A percentile compares a stretch with the other conserved stretches of the same genome.
Conservation (phyloP, 2,888 invertebrate species). For the Polyommatus icarus region DNA sequence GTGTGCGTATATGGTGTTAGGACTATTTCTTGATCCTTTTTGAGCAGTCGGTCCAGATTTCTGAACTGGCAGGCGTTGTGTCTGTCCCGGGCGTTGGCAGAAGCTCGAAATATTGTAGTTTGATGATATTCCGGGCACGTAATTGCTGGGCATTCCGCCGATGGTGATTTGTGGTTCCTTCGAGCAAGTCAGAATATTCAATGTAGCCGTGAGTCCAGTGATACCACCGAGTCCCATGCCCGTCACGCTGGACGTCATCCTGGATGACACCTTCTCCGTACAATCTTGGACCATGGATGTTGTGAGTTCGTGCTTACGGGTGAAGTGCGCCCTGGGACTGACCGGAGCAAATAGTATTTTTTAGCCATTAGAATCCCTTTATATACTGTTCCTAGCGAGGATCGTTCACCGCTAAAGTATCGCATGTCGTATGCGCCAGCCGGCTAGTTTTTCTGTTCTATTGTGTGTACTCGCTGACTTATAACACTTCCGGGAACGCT, state of each 20-base stretch:
- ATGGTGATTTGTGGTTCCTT: conserved; percentile 75
- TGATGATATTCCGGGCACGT: conserved; percentile 74
- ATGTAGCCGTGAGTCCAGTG: conserved; percentile 69
- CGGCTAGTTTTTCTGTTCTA: conserved; percentile 53
- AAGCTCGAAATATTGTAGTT: conserved; percentile 77
- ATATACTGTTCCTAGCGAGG: conserved; percentile 56
- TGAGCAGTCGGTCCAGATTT: conserved; percentile 75
- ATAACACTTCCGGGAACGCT: conserved; percentile 42
- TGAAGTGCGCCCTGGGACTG: conserved; percentile 64
- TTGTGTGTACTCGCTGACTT: conserved; percentile 67
- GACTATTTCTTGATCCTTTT: conserved; percentile 70
- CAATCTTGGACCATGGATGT: conserved; percentile 67
- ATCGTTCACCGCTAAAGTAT: conserved; percentile 67
- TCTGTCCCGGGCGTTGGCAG: conserved; percentile 75
- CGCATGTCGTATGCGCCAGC: conserved; percentile 65
- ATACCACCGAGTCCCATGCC: conserved; percentile 76
- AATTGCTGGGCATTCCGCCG: conserved; percentile 78
- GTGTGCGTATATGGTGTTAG: conserved; percentile 73
- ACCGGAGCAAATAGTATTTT: conserved; percentile 73
- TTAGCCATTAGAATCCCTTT: conserved; percentile 49
- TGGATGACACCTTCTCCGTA: conserved; percentile 77
- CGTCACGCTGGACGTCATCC: conserved; percentile 78
- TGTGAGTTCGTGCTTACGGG: conserved; percentile 49
- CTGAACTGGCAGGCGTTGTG: conserved; percentile 75
- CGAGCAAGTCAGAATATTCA: conserved; percentile 71